Conservation (phyloP, 2,797 vertebrate species). For the Pogoniulus pusillus region DNA sequence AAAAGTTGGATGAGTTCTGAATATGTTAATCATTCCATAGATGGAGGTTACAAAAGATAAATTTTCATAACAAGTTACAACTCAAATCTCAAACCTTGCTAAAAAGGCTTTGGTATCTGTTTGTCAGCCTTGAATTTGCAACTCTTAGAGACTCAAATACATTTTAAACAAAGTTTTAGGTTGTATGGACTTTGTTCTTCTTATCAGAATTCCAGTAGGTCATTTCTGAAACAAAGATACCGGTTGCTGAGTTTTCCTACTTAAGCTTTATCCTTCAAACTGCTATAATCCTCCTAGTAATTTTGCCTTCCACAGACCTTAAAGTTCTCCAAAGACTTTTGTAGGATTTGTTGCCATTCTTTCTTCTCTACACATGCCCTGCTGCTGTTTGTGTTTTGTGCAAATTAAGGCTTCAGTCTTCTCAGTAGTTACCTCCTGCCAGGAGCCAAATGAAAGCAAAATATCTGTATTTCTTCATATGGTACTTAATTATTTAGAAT, state of each 20-base stretch:
- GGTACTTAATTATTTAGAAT: not conserved
- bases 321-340: not conserved
- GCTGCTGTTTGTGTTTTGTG: not conserved
- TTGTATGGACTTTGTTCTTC: not conserved
- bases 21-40: not conserved
- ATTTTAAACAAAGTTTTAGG: not conserved
- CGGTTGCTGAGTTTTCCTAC: not conserved
- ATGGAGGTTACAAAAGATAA: not conserved
- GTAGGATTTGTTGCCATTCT: not conserved
- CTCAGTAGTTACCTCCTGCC: not conserved
- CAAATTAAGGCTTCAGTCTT: not conserved
- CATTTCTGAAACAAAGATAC: not conserved
- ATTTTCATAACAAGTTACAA: not conserved
- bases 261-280: not conserved
- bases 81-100: not conserved
- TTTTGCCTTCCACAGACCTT: not conserved
- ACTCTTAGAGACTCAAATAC: not conserved
- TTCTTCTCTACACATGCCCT: rapidly evolving
- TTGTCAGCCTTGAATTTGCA: not conserved
- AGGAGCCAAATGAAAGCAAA: not conserved
- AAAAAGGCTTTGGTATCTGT: not conserved
- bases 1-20: not conserved
- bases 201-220: not conserved
- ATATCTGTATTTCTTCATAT: rapidly evolving
- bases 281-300: not conserved